Conservation (phyloP, 2,888 invertebrate genomes). For the Clostera curtula region DNA sequence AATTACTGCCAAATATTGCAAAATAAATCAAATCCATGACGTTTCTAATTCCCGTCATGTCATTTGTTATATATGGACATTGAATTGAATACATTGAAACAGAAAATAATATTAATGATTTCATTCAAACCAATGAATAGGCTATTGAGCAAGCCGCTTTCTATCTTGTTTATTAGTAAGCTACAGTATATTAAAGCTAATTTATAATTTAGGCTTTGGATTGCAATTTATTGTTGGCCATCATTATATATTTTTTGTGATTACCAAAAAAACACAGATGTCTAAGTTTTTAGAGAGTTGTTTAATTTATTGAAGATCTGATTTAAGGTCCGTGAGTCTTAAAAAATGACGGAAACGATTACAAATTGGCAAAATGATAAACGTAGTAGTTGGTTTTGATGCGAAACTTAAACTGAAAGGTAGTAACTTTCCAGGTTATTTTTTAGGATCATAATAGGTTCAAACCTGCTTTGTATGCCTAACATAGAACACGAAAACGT, state of each 20-base stretch:
- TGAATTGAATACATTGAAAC: slow-evolving; percentile 30
- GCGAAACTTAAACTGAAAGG: too few species aligned
- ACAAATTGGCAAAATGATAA: too few species aligned
- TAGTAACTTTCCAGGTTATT: too few species aligned
- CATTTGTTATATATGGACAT: slow-evolving; percentile 30
- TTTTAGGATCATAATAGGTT: too few species aligned
- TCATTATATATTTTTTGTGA: not conserved
- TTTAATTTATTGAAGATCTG: not conserved
- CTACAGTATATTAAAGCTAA: slow-evolving; percentile 32
- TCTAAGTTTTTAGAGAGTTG: too few species aligned
- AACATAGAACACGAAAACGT: too few species aligned
- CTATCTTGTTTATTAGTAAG: slow-evolving; percentile 35
- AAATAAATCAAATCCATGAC: slow-evolving; percentile 22
- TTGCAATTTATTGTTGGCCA: slow-evolving; percentile 11
- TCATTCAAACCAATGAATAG: slow-evolving; percentile 37
- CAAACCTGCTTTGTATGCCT: too few species aligned
- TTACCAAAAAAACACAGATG: too few species aligned
- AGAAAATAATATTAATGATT: slow-evolving; percentile 40
- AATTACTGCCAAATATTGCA: slow-evolving; percentile 11
- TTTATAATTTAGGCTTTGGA: slow-evolving; percentile 27
- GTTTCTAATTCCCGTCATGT: slow-evolving; percentile 27
- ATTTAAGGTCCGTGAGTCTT: too few species aligned
- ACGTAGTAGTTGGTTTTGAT: too few species aligned
- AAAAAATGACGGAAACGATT: too few species aligned
- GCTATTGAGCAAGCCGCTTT: slow-evolving; percentile 33